Conservation (phyloP, 2,888 invertebrate species). For the Elaeidobius kamerunicus region DNA sequence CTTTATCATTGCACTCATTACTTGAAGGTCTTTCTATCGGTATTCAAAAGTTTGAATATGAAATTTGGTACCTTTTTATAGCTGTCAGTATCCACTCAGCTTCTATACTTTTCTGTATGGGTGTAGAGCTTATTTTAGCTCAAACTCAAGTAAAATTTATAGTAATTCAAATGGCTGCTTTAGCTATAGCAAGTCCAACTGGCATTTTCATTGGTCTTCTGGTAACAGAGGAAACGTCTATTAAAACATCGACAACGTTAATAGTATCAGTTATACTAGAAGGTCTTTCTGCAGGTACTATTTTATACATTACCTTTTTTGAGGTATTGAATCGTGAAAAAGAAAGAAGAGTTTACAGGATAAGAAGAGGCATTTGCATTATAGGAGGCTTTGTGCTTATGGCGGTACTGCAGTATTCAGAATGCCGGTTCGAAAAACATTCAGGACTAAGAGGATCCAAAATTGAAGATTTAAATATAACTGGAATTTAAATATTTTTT, state of each 20-base stretch:
- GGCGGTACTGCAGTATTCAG: conserved; percentile 43
- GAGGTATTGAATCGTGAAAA: conserved; percentile 53
- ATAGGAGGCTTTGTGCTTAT: conserved; percentile 47
- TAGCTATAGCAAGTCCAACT: conserved; percentile 52
- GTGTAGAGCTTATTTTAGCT: conserved; percentile 53
- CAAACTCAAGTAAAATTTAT: conserved; percentile 47
- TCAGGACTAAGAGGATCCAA: not conserved
- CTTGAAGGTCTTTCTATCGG: conserved; percentile 57
- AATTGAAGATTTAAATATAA: not conserved
- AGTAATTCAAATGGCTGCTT: conserved; percentile 49
- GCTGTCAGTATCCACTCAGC: conserved; percentile 55
- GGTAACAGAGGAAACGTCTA: conserved; percentile 47
- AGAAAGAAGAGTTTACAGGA: conserved; percentile 44
- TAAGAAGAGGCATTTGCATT: conserved; percentile 46
- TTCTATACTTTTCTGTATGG: conserved; percentile 54
- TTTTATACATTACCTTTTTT: conserved; percentile 55
- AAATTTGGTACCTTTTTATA: conserved; percentile 54
- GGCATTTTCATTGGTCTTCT: conserved; percentile 52
- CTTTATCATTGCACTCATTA: conserved; percentile 55
- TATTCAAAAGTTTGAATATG: conserved; percentile 48
- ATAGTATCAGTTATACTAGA: conserved; percentile 49
- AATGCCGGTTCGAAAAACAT: conserved; percentile 23
- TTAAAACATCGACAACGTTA: conserved; percentile 46
- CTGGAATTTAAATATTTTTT: too few relatives aligned
- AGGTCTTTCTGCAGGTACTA: conserved; percentile 53